A percentile compares a stretch with the other conserved stretches of the same genome.
Conservation (phyloP, 2,797 vertebrate species). For the Paramormyrops hopkinsi region DNA sequence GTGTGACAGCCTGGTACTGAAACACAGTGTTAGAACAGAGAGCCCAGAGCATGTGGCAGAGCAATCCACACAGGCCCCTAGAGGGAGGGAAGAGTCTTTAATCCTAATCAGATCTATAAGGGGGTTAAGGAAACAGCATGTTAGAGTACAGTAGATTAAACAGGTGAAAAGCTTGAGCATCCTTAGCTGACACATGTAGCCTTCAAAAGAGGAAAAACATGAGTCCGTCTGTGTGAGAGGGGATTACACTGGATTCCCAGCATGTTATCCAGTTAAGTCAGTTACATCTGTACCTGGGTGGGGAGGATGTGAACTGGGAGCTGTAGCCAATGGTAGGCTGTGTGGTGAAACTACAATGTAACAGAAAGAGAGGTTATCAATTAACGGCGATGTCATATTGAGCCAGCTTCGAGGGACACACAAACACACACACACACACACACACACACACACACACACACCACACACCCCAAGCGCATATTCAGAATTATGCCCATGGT, state of each 20-base stretch:
- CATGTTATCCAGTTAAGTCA: slow-evolving; percentile 17
- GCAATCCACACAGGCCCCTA: background rate
- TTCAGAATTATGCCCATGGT: background rate
- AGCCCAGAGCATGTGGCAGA: slow-evolving; percentile 22
- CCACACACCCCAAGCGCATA: background rate
- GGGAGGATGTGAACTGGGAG: slow-evolving; percentile 56
- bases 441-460: background rate
- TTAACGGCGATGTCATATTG: background rate
- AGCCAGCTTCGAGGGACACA: background rate
- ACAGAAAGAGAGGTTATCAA: slow-evolving; percentile 45
- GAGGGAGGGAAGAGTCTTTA: background rate
- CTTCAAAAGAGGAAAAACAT: slow-evolving; percentile 20
- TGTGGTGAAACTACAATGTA: slow-evolving; percentile 64
- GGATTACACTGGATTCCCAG: background rate
- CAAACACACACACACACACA: background rate
- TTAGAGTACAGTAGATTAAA: background rate
- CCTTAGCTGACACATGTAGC: slow-evolving; percentile 23
- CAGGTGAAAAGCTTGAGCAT: slow-evolving; percentile 21
- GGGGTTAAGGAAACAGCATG: slow-evolving; percentile 5
- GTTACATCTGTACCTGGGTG: slow-evolving; percentile 41
- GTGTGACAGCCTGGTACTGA: slow-evolving; percentile 30
- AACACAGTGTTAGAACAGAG: slow-evolving; percentile 39
- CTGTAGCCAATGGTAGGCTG: slow-evolving; percentile 37
- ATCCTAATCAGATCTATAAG: slow-evolving; percentile 6
- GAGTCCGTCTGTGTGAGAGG: background rate